A percentile compares a stretch with the other conserved stretches of the same genome.
Evolutionary conservation across 1,140 invertebrate species (phyloP).

Genomic region (Pogonognathellus flavescens): DNA sequence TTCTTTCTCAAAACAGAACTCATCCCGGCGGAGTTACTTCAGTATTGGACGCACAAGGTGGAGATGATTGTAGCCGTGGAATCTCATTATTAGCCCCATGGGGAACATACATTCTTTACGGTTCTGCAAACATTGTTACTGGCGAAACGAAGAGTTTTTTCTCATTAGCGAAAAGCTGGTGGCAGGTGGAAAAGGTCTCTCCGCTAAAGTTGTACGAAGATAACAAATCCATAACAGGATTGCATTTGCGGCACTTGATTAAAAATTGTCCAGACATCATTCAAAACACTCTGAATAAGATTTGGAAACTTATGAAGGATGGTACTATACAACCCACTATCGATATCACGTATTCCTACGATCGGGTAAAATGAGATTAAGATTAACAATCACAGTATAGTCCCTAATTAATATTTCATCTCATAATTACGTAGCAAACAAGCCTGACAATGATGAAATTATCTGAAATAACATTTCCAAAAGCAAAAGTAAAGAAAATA

Average conservation of each 20-base stretch:
- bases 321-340: slow-evolving; percentile 85
- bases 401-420: too few relatives aligned
- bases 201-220: slow-evolving; percentile 91
- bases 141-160: slow-evolving; percentile 91
- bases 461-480: slow-evolving; percentile 28
- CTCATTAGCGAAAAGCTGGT: slow-evolving; percentile 82
- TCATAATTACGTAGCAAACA: too few relatives aligned
- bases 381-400: too few relatives aligned
- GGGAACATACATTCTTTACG: slow-evolving; percentile 90
- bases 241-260: slow-evolving; percentile 87
- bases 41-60: slow-evolving; percentile 88
- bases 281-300: slow-evolving; percentile 77
- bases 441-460: neutral
- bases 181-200: slow-evolving; percentile 91
- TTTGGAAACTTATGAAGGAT: slow-evolving; percentile 82
- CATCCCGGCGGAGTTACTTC: slow-evolving; percentile 86
- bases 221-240: slow-evolving; percentile 85
- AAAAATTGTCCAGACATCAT: slow-evolving; percentile 82
- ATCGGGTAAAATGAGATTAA: slow-evolving; percentile 76
- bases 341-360: slow-evolving; percentile 88
- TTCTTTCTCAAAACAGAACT: slow-evolving; percentile 72
- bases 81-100: slow-evolving; percentile 88
- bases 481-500: neutral
- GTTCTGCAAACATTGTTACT: slow-evolving; percentile 86
- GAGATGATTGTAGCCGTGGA: slow-evolving; percentile 88